phyloP scores from a whole-genome alignment of 2,888 invertebrate species.

The Drosophila neonasuta region DNA sequence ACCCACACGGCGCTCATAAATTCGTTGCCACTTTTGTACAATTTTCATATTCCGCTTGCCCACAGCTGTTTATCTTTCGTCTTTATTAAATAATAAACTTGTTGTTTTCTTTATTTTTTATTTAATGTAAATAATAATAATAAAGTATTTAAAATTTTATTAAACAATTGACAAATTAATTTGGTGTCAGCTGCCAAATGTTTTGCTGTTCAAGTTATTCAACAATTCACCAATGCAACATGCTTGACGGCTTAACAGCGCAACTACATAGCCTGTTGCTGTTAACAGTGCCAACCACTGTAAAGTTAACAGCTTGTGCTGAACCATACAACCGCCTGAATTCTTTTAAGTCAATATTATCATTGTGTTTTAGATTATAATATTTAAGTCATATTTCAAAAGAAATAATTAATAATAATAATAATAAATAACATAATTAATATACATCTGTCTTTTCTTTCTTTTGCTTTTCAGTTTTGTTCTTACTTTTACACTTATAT shows the following conservation, averaged over 20 bases:
- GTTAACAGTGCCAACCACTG: constrained; percentile 12
- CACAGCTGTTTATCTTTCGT: background rate
- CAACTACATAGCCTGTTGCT: constrained; percentile 37
- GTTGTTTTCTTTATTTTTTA: background rate
- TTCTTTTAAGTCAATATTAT: no score
- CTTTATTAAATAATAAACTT: background rate
- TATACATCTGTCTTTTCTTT: no score
- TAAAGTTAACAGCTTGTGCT: constrained; percentile 2
- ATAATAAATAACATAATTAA: no score
- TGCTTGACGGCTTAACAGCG: constrained; percentile 47
- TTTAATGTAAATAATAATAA: background rate
- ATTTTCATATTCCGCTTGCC: constrained; percentile 6
- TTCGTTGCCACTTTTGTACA: constrained; percentile 14
- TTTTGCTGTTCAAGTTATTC: constrained; percentile 12
- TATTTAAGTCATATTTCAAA: background rate
- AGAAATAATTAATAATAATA: no score
- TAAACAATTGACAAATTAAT: constrained; percentile 13
- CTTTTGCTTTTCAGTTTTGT: no score
- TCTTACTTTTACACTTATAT: no score
- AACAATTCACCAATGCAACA: constrained; percentile 60
- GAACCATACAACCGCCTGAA: background rate
- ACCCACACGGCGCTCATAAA: constrained; percentile 40
- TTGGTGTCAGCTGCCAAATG: background rate
- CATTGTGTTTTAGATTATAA: background rate
- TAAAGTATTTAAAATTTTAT: background rate